Evolutionary conservation across 2,888 invertebrate genomes (phyloP).

Genomic region (Drosophila basisetae): DNA sequence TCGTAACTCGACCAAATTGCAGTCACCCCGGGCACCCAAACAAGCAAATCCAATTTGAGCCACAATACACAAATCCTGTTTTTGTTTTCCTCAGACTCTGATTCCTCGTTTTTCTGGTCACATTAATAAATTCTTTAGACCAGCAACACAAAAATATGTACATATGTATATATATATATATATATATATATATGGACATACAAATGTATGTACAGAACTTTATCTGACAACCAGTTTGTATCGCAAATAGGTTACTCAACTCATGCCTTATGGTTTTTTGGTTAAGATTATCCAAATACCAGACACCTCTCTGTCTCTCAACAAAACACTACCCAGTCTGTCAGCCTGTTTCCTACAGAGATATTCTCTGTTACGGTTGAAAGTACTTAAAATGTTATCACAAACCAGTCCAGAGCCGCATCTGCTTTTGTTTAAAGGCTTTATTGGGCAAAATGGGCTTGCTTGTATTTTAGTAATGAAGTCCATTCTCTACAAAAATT

Average conservation of each 20-base stretch:
- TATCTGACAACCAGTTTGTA: conserved; percentile 30
- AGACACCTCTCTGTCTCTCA: conserved; percentile 59
- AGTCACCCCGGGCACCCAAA: conserved; percentile 57
- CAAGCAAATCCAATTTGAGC: conserved; percentile 78
- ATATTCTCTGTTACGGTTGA: conserved; percentile 20
- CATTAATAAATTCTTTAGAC: conserved; percentile 62
- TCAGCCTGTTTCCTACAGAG: conserved; percentile 43
- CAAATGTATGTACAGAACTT: conserved; percentile 4
- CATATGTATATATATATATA: neutral
- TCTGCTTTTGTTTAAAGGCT: conserved; percentile 39
- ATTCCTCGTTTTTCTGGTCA: conserved; percentile 23
- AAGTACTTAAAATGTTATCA: neutral
- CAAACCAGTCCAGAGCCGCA: conserved; percentile 20
- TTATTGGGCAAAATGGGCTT: conserved; percentile 19
- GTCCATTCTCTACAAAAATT: conserved; percentile 13
- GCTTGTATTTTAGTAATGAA: conserved; percentile 37
- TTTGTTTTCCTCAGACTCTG: conserved; percentile 62
- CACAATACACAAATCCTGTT: conserved; percentile 76
- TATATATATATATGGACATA: neutral
- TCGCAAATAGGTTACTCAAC: conserved; percentile 38
- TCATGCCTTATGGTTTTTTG: conserved; percentile 59
- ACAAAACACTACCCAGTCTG: conserved; percentile 11
- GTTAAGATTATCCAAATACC: conserved; percentile 64
- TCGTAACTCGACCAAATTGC: conserved; percentile 56
- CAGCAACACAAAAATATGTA: conserved; percentile 41